These are phyloP conservation scores for Noctua fimbriata DNA, from an alignment of 2,888 invertebrate genomes.

Conservation along the genomic window DNA sequence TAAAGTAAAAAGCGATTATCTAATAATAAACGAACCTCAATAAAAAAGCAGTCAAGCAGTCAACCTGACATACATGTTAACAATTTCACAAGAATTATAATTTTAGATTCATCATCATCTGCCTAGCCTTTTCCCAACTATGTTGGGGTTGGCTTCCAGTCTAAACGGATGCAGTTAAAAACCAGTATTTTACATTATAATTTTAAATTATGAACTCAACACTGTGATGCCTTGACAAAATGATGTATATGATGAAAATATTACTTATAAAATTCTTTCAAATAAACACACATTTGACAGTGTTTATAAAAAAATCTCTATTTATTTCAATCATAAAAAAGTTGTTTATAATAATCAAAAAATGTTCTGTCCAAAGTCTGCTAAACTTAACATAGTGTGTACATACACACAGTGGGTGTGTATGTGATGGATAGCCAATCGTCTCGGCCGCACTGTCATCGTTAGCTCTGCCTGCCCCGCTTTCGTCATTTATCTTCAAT, in stretches of 20 bases:
- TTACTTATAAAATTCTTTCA: neutral
- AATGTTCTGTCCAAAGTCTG: neutral
- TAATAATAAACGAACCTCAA: no score
- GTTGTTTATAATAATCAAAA: neutral
- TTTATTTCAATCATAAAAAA: neutral
- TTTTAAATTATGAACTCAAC: no score
- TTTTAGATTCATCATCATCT: no score
- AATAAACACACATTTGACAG: neutral
- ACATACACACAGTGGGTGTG: slow-evolving; percentile 63
- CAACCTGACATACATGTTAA: neutral
- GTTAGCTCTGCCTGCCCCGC: slow-evolving; percentile 62
- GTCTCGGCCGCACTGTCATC: slow-evolving; percentile 65
- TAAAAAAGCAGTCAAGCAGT: neutral
- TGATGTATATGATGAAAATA: no score
- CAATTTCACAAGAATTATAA: neutral
- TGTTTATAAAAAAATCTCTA: neutral
- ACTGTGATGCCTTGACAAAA: no score
- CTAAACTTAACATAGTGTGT: slow-evolving; percentile 37
- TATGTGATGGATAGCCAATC: slow-evolving; percentile 70
- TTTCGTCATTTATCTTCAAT: slow-evolving; percentile 65
- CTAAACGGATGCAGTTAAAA: no score
- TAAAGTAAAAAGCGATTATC: no score
- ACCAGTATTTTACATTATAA: no score
- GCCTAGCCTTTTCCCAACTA: no score
- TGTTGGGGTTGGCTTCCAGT: no score